Percentiles rank a stretch among this genome's conserved stretches.
These are phyloP conservation scores for Herminia tarsipennalis DNA, from an alignment of 2,888 invertebrate species.

Conservation along the genomic window DNA sequence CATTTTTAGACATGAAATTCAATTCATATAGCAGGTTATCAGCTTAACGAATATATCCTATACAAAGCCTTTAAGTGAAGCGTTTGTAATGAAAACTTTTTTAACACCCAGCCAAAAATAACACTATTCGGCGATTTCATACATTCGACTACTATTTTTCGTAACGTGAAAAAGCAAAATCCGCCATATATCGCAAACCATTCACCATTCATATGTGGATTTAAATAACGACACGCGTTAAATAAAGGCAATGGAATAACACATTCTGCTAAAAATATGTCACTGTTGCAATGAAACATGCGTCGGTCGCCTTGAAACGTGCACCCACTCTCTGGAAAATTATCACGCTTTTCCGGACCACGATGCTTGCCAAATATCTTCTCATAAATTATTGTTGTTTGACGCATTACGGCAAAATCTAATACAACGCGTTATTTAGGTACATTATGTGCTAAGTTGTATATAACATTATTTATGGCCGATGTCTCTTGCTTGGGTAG, in stretches of 20 bases:
- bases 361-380: constrained; percentile 77
- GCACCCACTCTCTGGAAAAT: constrained; percentile 63
- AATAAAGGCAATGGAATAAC: constrained; percentile 5
- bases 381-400: constrained; percentile 77
- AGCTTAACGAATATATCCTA: too few species aligned
- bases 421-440: constrained; percentile 63
- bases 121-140: background rate
- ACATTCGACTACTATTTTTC: background rate
- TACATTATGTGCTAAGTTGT: constrained; percentile 47
- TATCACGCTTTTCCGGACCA: constrained; percentile 72
- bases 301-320: constrained; percentile 53
- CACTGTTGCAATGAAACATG: constrained; percentile 48
- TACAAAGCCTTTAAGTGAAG: too few species aligned
- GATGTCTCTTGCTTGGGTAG: constrained; percentile 1
- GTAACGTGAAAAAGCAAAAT: too few species aligned
- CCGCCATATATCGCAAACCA: too few species aligned
- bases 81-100: too few species aligned
- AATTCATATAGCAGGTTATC: too few species aligned
- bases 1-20: too few species aligned
- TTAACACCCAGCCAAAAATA: background rate
- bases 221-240: constrained; percentile 2
- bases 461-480: constrained; percentile 42
- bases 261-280: constrained; percentile 23
- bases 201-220: constrained; percentile 1
- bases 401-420: constrained; percentile 80